These are phyloP conservation scores for Bugula neritina DNA, from an alignment of 2,888 invertebrate species.

Conservation along the genomic window DNA sequence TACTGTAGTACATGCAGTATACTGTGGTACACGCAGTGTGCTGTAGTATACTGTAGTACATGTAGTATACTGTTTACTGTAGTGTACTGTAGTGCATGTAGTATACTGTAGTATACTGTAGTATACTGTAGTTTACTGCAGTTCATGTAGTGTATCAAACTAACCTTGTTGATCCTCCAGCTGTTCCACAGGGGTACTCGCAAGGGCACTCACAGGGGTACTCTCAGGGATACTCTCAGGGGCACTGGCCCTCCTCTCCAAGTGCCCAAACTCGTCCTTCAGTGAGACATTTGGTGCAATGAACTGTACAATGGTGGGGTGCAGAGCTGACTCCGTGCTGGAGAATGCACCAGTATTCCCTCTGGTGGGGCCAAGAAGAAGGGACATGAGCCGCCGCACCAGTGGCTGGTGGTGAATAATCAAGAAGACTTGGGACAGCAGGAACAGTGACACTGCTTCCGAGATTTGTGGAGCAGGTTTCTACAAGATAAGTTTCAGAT, in stretches of 20 bases:
- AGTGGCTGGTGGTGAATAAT: conserved; percentile 85
- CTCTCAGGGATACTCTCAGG: too few relatives aligned
- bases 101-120: too few relatives aligned
- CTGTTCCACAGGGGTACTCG: too few relatives aligned
- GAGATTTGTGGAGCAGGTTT: conserved; percentile 63
- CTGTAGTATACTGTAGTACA: too few relatives aligned
- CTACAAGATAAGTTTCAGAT: conserved; percentile 40
- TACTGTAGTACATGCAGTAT: too few relatives aligned
- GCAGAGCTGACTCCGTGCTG: conserved; percentile 16
- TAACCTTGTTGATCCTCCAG: too few relatives aligned
- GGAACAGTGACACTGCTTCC: conserved; percentile 74
- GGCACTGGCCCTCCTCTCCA: neutral
- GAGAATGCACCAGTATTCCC: neutral
- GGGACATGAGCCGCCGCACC: conserved; percentile 74
- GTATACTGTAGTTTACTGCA: too few relatives aligned
- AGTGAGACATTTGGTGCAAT: conserved; percentile 10
- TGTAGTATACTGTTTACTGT: too few relatives aligned
- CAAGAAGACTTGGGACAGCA: conserved; percentile 85
- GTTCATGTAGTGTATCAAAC: too few relatives aligned
- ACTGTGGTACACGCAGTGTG: too few relatives aligned
- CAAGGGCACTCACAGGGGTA: too few relatives aligned
- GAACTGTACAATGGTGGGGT: neutral
- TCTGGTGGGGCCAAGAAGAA: conserved; percentile 27
- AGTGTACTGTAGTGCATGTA: too few relatives aligned
- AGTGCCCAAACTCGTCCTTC: neutral